Conservation (phyloP, 2,797 vertebrate genomes). For the Artibeus jamaicensis region DNA sequence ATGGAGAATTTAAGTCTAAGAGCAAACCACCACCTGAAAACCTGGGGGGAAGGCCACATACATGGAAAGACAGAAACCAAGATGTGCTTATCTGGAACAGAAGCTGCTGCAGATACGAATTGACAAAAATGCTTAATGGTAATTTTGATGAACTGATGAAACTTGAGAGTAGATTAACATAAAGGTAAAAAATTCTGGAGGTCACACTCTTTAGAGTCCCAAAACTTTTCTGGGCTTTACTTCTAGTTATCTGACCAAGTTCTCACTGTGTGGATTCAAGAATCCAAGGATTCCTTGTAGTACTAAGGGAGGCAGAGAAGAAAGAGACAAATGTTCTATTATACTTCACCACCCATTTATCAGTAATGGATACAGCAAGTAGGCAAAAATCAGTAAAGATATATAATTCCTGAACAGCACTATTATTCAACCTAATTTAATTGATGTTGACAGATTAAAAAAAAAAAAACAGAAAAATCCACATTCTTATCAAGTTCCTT, state of each 20-base stretch:
- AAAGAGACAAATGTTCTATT: not conserved
- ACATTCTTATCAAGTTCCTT: not conserved
- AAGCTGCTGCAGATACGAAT: not conserved
- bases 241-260: not conserved
- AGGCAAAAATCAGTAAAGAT: not conserved
- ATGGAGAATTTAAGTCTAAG: not conserved
- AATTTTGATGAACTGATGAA: not conserved
- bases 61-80: not conserved
- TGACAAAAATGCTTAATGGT: not conserved
- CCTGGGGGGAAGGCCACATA: not conserved
- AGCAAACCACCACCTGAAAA: not conserved
- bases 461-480: not conserved
- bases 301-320: not conserved
- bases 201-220: not conserved
- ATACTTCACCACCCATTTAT: not conserved
- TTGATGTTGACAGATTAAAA: not conserved
- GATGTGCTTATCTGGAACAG: not conserved
- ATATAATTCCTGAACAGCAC: not conserved
- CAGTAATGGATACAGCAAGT: not conserved
- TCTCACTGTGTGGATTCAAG: not conserved
- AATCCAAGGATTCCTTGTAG: not conserved
- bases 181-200: not conserved
- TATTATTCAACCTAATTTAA: not conserved
- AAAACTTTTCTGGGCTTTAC: not conserved
- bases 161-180: not conserved